These are phyloP conservation scores for Xenotilapia longispinis DNA, from an alignment of 2,113 vertebrate species.

Conservation along the genomic window DNA sequence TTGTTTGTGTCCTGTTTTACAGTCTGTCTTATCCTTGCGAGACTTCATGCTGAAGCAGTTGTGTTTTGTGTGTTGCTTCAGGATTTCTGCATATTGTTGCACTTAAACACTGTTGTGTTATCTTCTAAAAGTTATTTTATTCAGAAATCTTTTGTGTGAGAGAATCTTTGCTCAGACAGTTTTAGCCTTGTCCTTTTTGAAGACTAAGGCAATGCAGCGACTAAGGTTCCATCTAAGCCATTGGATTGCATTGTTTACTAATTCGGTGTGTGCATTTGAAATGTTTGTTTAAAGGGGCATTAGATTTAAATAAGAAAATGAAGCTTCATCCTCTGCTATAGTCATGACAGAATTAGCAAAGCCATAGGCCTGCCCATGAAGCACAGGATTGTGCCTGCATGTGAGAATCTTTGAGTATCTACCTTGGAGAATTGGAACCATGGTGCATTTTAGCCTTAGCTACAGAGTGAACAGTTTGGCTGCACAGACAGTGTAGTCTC, in stretches of 20 bases:
- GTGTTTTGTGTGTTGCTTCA: not conserved
- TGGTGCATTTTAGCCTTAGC: slow-evolving; percentile 19
- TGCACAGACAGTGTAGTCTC: slow-evolving; percentile 49
- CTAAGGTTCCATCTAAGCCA: not conserved
- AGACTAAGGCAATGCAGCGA: not conserved
- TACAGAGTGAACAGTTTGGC: slow-evolving; percentile 35
- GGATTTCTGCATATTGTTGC: not conserved
- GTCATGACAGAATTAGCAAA: not conserved
- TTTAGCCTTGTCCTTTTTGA: not conserved
- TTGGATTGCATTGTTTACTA: not conserved
- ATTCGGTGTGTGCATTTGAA: not conserved
- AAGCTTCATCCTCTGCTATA: not conserved
- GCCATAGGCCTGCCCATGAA: not conserved
- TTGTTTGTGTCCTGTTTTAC: not conserved
- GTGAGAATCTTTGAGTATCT: not conserved
- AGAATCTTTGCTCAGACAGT: not conserved
- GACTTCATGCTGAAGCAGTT: not conserved
- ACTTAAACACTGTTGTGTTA: not conserved
- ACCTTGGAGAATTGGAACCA: not conserved
- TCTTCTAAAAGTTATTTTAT: not conserved
- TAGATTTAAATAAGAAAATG: not conserved
- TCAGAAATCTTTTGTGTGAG: not conserved
- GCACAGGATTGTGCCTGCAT: not conserved
- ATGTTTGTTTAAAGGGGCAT: not conserved
- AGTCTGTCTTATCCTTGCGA: not conserved